These are phyloP conservation scores for Zoanthus sociatus DNA, from an alignment of 92 coral and sea anemone species.

Conservation along the genomic window DNA sequence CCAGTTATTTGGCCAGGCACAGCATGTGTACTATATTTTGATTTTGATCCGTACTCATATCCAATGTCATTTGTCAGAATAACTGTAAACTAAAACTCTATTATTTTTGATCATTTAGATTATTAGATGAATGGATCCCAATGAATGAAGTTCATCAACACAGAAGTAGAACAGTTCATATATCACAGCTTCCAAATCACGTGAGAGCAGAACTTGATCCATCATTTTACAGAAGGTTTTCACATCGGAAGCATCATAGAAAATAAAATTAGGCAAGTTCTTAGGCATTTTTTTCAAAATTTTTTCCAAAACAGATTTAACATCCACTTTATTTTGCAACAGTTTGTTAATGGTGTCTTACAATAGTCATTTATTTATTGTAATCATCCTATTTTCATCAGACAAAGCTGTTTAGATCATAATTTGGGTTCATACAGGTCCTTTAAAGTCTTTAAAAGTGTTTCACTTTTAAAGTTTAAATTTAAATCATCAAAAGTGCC, in stretches of 20 bases:
- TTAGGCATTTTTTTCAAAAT: neutral
- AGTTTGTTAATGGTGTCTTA: neutral
- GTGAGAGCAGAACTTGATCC: constrained; percentile 94
- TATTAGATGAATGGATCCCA: constrained; percentile 96
- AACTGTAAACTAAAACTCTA: too few relatives aligned
- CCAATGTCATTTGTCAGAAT: too few relatives aligned
- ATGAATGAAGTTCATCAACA: constrained; percentile 77
- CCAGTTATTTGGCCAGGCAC: too few relatives aligned
- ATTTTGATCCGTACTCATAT: too few relatives aligned
- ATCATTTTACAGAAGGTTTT: constrained; percentile 91
- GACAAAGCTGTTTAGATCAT: too few relatives aligned
- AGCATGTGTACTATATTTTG: too few relatives aligned
- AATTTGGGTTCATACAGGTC: too few relatives aligned
- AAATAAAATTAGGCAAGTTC: constrained; percentile 58
- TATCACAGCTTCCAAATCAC: constrained; percentile 89
- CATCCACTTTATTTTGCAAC: neutral
- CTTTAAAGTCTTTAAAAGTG: too few relatives aligned
- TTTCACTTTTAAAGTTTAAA: too few relatives aligned
- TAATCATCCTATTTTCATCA: too few relatives aligned
- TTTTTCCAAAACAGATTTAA: neutral
- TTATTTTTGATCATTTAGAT: constrained; percentile 51
- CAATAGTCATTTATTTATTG: too few relatives aligned
- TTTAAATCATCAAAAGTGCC: too few relatives aligned
- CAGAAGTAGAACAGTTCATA: constrained; percentile 76
- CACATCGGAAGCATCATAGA: constrained; percentile 85